Base-by-base conservation (phyloP, 2,888 invertebrate genomes). In the Mythimna loreyi region DNA sequence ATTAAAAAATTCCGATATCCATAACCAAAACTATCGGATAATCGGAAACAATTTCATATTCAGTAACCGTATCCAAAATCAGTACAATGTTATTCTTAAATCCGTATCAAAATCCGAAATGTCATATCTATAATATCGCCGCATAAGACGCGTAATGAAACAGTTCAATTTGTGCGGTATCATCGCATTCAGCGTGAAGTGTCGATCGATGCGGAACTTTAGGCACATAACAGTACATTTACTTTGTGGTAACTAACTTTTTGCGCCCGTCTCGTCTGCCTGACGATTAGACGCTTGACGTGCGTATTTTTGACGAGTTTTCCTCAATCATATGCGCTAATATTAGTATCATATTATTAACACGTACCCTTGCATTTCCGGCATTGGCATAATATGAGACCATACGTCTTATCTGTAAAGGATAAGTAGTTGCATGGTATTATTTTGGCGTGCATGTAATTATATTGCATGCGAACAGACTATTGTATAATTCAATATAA, bases 221-320 rank as follows among this genome's bases (percentile, higher is more conserved):
- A 78, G 61, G 67, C 36, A 69, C n/a, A 65, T 85, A 82, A 83
- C 82, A 74, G 82, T 85, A 71, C 65, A 73, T 72, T 65, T 78
- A 72, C 63, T 70, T 72, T 65, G 63, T 75, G 56, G 70, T 52
- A 55, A 56, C 50, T 9, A 60, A 67, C 57, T 84, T 81, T 84
- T 82, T 82, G 79, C 21, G 33, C 2, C 9, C 30, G 25, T 73
- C 79, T 72, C 62, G 75, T 64, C 75, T 58, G 64, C 30, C 62
- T 21, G 36, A 43, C 58, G 59, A 62, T 73, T 69, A 71, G 58
- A 65, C 58, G 28, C 30, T 52, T 49, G 28, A 45, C 59, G 68
- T 59, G 52, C 59, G n/a, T 70, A 82, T 66, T 82, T 63, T 13
- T 19, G 43, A 56, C 63, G 21, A 19, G 25, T 80, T 82, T 82